Conservation (phyloP, 2,797 vertebrate genomes). For the Sarcoramphus papa region DNA sequence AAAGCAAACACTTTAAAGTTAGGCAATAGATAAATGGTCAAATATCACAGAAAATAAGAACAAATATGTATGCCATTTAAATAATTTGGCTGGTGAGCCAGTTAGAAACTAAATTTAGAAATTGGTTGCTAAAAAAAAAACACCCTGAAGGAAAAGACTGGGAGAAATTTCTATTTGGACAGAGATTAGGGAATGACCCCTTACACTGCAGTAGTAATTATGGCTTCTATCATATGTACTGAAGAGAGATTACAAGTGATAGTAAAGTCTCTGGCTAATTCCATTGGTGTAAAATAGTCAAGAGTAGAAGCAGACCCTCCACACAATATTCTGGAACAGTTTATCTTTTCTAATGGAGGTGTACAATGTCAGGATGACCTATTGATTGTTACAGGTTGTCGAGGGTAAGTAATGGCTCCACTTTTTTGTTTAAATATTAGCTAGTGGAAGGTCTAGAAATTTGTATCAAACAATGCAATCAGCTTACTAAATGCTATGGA, state of each 20-base stretch:
- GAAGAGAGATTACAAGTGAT: neutral
- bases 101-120: neutral
- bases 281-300: neutral
- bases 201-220: neutral
- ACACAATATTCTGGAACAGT: neutral
- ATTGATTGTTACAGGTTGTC: neutral
- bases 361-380: neutral
- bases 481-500: neutral
- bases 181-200: neutral
- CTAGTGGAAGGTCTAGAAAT: neutral
- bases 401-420: neutral
- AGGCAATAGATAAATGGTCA: neutral
- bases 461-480: neutral
- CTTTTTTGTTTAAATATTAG: slow-evolving; percentile 21
- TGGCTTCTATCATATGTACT: neutral
- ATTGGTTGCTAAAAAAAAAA: neutral
- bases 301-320: neutral
- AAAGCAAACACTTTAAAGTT: neutral
- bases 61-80: neutral
- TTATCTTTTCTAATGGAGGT: neutral
- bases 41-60: neutral
- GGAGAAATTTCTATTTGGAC: neutral
- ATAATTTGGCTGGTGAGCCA: neutral
- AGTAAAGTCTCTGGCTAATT: neutral
- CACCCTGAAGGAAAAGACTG: neutral